Percentiles rank a stretch among this genome's conserved stretches.
phyloP scores from a whole-genome alignment of 2,888 invertebrate genomes.

The Nysson spinosus region DNA sequence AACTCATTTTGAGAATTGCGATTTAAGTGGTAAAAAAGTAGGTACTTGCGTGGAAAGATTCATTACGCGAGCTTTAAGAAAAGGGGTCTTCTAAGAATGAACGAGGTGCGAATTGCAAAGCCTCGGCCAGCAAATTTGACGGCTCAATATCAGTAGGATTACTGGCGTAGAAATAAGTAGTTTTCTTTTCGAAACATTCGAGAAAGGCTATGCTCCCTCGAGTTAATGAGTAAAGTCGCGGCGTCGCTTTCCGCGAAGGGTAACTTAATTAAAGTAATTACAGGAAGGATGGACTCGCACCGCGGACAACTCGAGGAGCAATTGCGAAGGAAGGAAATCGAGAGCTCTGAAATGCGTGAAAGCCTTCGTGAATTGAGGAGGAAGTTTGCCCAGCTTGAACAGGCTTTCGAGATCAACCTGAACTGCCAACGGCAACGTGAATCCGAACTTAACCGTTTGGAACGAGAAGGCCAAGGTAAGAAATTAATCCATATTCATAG shows the following conservation, averaged over 20 bases:
- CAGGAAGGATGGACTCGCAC: constrained; percentile 29
- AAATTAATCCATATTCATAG: too few species aligned
- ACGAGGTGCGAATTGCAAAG: neutral
- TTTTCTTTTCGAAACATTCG: constrained; percentile 1
- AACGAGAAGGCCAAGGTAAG: constrained; percentile 54
- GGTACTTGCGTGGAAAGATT: neutral
- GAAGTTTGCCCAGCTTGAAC: constrained; percentile 63
- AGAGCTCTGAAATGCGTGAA: constrained; percentile 54
- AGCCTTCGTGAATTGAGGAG: constrained; percentile 56
- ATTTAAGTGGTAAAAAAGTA: neutral
- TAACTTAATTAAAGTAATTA: constrained; percentile 51
- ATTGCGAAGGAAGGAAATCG: constrained; percentile 52
- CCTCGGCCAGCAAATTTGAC: neutral
- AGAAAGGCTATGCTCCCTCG: neutral
- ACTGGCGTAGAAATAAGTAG: neutral
- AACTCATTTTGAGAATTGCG: neutral
- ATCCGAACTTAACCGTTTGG: constrained; percentile 54
- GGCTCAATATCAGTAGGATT: constrained; percentile 1
- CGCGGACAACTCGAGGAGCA: constrained; percentile 27
- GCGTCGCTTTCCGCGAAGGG: constrained; percentile 1
- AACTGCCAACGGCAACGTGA: constrained; percentile 54
- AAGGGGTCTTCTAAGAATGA: neutral
- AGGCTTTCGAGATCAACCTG: constrained; percentile 65
- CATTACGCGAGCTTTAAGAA: neutral
- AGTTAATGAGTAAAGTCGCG: neutral